These are phyloP conservation scores for Bettongia penicillata DNA, from an alignment of 2,113 vertebrate species.

Conservation along the genomic window DNA sequence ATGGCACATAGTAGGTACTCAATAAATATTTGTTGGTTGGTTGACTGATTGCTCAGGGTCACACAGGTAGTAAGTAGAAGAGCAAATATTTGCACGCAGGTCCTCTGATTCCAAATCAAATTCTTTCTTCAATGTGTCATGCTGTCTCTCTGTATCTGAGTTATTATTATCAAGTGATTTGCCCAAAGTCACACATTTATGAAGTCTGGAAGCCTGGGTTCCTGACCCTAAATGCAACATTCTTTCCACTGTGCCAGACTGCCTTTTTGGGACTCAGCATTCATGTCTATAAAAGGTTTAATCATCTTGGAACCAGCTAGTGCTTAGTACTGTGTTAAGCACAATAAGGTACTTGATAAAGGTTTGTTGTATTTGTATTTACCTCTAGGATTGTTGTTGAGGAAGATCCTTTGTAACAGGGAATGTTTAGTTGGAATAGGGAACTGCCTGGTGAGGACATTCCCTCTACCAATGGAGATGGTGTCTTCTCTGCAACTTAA, in stretches of 20 bases:
- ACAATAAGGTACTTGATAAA: background rate
- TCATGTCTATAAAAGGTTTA: background rate
- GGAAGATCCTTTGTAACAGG: background rate
- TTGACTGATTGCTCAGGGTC: background rate
- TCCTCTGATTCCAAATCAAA: background rate
- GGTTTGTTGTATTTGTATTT: background rate
- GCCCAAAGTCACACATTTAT: background rate
- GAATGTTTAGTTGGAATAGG: background rate
- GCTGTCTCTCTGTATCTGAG: background rate
- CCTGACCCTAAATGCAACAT: background rate
- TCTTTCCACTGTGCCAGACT: background rate
- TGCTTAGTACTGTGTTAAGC: background rate
- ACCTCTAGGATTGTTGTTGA: background rate
- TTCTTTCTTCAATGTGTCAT: background rate
- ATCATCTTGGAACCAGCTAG: background rate
- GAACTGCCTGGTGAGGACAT: background rate
- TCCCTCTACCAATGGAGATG: background rate
- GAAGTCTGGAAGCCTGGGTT: background rate
- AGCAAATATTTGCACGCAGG: background rate
- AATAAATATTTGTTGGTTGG: background rate
- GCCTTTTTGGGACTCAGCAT: background rate
- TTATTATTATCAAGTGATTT: background rate
- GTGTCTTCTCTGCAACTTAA: background rate
- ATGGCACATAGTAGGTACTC: background rate
- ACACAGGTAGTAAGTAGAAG: background rate